Conservation (phyloP, 2,797 vertebrate species). For the Antennarius maculatus region DNA sequence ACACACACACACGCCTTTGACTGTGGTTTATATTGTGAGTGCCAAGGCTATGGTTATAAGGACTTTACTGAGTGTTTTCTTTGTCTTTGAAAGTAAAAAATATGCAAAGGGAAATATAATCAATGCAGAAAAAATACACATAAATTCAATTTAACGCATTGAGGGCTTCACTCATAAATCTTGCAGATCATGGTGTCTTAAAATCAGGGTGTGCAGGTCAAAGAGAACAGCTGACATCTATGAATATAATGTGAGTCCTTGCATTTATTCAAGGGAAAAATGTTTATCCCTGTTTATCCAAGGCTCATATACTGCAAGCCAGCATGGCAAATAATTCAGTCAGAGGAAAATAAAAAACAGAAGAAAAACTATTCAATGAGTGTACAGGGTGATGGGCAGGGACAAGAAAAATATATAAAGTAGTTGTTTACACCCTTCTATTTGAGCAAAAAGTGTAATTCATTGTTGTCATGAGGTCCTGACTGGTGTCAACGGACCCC, state of each 20-base stretch:
- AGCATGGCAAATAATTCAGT: conserved; percentile 72
- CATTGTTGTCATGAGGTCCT: conserved; percentile 64
- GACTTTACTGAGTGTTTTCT: conserved; percentile 39
- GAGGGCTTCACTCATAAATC: conserved; percentile 21
- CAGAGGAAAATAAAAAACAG: conserved; percentile 27
- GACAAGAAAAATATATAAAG: conserved; percentile 38
- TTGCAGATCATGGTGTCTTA: conserved; percentile 7
- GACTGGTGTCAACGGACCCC: conserved; percentile 43
- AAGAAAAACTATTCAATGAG: conserved; percentile 9
- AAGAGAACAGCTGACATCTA: conserved; percentile 24
- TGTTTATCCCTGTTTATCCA: conserved; percentile 61
- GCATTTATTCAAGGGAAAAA: conserved; percentile 61
- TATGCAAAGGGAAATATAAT: conserved; percentile 17
- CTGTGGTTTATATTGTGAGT: conserved; percentile 64
- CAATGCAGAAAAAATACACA: conserved; percentile 14
- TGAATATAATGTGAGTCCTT: conserved; percentile 47
- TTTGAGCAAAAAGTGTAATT: conserved; percentile 51
- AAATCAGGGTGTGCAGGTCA: conserved; percentile 8
- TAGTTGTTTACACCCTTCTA: conserved; percentile 27
- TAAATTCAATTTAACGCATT: conserved; percentile 8
- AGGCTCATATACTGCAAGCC: conserved; percentile 61
- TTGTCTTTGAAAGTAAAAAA: conserved; percentile 30
- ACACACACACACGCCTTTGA: conserved; percentile 19
- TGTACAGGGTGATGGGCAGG: conserved; percentile 21
- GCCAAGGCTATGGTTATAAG: conserved; percentile 40